These are phyloP conservation scores for Pyrgilauda ruficollis DNA, from an alignment of 2,113 vertebrate genomes.

Conservation along the genomic window DNA sequence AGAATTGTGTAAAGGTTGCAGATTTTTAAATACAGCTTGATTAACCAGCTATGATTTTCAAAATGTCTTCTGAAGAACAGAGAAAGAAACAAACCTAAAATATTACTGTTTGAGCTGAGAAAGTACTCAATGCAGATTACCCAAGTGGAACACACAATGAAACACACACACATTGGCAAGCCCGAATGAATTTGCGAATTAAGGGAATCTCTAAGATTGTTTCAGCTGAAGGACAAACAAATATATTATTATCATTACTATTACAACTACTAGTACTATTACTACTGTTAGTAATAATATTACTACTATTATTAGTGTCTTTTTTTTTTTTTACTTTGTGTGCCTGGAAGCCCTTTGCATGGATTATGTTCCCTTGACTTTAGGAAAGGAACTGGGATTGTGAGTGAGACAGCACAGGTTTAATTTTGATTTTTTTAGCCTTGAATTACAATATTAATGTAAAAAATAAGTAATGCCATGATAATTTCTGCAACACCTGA, in stretches of 20 bases:
- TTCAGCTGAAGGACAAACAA: neutral
- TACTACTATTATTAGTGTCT: accelerated
- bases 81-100: neutral
- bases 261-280: neutral
- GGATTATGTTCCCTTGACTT: neutral
- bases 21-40: neutral
- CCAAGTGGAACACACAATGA: neutral
- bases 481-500: neutral
- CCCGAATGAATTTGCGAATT: neutral
- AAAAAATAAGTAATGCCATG: neutral
- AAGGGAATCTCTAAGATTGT: neutral
- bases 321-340: neutral
- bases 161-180: neutral
- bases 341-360: neutral
- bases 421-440: neutral
- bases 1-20: neutral
- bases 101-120: neutral
- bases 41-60: neutral
- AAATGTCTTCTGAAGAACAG: neutral
- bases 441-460: neutral
- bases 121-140: neutral
- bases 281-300: neutral
- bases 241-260: neutral
- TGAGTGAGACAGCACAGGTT: neutral
- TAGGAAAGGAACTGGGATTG: neutral